Base-by-base conservation (phyloP, 2,888 invertebrate species). In the Chloroclysta siterata region DNA sequence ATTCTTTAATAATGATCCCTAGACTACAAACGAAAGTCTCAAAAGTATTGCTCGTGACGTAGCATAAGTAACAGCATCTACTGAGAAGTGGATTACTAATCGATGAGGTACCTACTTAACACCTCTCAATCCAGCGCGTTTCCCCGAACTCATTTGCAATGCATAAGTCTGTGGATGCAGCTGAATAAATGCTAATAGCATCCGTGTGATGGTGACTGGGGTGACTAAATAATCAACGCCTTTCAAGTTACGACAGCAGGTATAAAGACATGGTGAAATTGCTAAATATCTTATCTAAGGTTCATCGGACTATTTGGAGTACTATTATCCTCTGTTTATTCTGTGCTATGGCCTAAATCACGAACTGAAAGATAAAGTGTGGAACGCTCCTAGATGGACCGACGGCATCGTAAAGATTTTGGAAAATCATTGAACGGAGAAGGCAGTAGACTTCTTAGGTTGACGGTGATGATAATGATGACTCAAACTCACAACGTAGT, bases 101-200 rank as follows among this genome's bases (percentile, higher is more conserved):
- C 29, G 57, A 65, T 57, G 50, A 53, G 56, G n/a, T 60, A 55
- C 22, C 22, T 22, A 22, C 47, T 52, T 59, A 50, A 14, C 56
- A 54, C 50, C 58, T 58, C 36, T 29, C 58, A 47, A 50, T 54
- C 55, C 56, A 46, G 55, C 50, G 54, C 50, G 15, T 54, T 61
- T 60, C 50, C 15, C 29, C 33, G 61, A 58, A 65, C 58, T 65
- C 65, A 65, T 61, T 61, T 65, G 65, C 58, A 65, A 61, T 65
- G 65, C 65, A 58, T 54, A 51, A 58, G 54, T 61, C 47, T 5
- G 36, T 36, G 39, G 42, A 17, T 47, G 28, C 44, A 53, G 53
- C 33, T 42, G 51, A 46, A 61, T 39, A 61, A 58, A 61, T 65
- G 61, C 44, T 57, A 60, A 65, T n/a, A 4, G 61, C 57, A 57